Evolutionary conservation across 2,797 vertebrate species (phyloP), one percentile per base, ranked within the genome.

Genomic region (Pristis pectinata): DNA sequence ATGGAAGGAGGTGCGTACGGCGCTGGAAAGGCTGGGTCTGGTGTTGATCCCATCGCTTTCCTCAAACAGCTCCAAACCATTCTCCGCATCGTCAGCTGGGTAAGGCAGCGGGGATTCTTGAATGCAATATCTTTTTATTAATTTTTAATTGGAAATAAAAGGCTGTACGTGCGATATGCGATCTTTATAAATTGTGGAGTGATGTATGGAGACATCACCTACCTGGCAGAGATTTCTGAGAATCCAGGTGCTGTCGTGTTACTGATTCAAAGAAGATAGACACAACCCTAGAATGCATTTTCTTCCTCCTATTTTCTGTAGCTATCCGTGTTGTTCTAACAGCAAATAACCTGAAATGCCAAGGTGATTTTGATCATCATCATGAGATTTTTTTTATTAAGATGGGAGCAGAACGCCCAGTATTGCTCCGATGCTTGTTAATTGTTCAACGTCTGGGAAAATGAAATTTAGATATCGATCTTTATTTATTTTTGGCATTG

Each of bases 1-100:
- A 99, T 99, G 99, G 99, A 99, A 97, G 99, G 98, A 96, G 98
- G 98, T 95, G 99, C 99, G 95, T 99, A 99, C 95, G 99, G 99
- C 96, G 99, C 98, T 95, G 98, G 98, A 94, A 97, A 98, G 95
- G 96, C 98, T 92, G 99, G 99, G 95, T 96, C 98, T 95, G 97
- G 96, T 59, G 95, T 99, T 94, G 98, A 99, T 97, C 98, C 98
- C 80, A 80, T 98, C 85, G 96, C 98, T 95, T 99, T 99, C 96
- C 97, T 97, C 80, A 98, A 97, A 95, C 98, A 98, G 96, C 99
- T 98, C 82, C 98, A 98, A 97, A 99, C 99, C 96, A 97, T 99
- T 95, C 97, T 99, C 67, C 97, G 98, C 96, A 96, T 97, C 95
- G 95, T 98, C 80, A 97, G 98, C 95, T 99, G 98, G 99, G 99